phyloP scores from a whole-genome alignment of 2,797 vertebrate genomes.

The Danio albolineatus region DNA sequence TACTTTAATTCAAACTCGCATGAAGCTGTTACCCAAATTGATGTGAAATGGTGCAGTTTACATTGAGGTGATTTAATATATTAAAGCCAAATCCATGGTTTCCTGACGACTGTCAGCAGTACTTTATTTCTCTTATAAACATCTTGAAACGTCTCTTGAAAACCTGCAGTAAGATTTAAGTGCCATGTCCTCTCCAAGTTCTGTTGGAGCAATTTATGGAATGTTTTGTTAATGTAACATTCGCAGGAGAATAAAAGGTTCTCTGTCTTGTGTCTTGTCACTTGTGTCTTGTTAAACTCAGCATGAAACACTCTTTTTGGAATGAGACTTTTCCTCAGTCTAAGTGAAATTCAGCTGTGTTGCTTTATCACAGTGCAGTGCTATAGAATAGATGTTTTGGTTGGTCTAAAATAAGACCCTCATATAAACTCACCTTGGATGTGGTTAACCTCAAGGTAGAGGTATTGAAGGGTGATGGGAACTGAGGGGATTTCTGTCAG shows the following conservation, averaged over 20 bases:
- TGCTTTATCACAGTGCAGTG: not conserved
- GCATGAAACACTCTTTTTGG: not conserved
- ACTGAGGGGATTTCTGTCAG: conserved; percentile 73
- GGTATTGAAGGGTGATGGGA: conserved; percentile 76
- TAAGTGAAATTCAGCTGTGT: not conserved
- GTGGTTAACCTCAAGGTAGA: conserved; percentile 81
- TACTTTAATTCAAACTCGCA: not conserved
- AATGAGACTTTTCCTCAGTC: not conserved
- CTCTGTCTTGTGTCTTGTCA: conserved; percentile 3
- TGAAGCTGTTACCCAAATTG: not conserved
- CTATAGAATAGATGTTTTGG: conserved; percentile 5
- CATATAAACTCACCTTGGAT: conserved; percentile 74
- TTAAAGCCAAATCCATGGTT: conserved; percentile 5
- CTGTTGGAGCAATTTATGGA: not conserved
- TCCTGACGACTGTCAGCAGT: conserved; percentile 10
- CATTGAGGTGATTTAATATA: not conserved
- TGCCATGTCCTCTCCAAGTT: not conserved
- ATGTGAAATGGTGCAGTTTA: not conserved
- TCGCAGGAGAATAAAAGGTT: not conserved
- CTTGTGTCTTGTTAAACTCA: not conserved
- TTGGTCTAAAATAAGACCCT: not conserved
- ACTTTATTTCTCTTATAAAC: conserved; percentile 13
- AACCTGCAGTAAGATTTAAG: not conserved
- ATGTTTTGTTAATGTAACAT: conserved; percentile 17
- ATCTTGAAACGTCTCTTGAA: conserved; percentile 3